phyloP scores from a whole-genome alignment of 2,797 vertebrate genomes.

The Pangasius macronema region DNA sequence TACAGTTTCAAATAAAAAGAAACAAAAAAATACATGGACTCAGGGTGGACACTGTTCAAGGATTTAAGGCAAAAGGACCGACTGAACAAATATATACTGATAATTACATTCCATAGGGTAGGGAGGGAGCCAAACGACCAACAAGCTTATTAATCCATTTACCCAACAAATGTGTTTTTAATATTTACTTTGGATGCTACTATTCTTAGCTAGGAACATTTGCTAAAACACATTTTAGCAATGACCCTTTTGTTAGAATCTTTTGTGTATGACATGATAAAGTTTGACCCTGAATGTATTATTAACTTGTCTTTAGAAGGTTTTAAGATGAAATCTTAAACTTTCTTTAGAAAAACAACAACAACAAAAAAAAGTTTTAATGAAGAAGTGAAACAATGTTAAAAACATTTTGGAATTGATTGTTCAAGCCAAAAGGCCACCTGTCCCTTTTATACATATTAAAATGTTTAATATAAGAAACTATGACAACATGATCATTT shows the following conservation, averaged over 20 bases:
- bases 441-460: background rate
- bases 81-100: conserved; percentile 13
- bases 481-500: background rate
- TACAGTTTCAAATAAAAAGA: conserved; percentile 20
- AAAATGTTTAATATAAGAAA: background rate
- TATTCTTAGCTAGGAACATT: conserved; percentile 5
- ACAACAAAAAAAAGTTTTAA: background rate
- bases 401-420: background rate
- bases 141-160: background rate
- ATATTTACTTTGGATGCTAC: conserved; percentile 13
- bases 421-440: conserved; percentile 15
- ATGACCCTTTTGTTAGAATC: background rate
- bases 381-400: background rate
- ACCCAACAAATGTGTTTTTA: background rate
- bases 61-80: conserved; percentile 5
- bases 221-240: conserved; percentile 8
- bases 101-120: conserved; percentile 17
- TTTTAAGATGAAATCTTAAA: background rate
- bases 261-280: background rate
- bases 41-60: background rate
- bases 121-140: background rate
- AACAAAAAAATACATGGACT: conserved; percentile 1
- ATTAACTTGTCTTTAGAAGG: background rate
- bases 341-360: background rate
- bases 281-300: background rate